phyloP scores from a whole-genome alignment of 2,113 vertebrate species.

The Leptobrachium leishanense region DNA sequence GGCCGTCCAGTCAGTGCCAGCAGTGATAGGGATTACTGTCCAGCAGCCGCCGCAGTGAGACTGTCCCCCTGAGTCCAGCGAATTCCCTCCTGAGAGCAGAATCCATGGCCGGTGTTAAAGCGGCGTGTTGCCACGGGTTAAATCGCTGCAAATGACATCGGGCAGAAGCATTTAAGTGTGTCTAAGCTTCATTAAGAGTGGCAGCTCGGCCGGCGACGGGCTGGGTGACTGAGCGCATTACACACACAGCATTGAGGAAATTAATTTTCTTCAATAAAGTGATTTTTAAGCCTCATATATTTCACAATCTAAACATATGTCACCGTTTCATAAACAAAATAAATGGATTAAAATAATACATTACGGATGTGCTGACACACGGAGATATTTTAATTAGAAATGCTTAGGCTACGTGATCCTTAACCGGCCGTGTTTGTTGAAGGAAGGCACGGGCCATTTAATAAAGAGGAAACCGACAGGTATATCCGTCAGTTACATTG shows the following conservation, averaged over 20 bases:
- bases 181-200: conserved; percentile 89
- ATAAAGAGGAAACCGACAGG: conserved; percentile 70
- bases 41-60: too few relatives aligned
- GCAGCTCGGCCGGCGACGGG: conserved; percentile 76
- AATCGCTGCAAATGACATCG: conserved; percentile 77
- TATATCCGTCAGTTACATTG: conserved; percentile 62
- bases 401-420: conserved; percentile 74
- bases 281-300: conserved; percentile 96
- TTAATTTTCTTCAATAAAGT: conserved; percentile 96
- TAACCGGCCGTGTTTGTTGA: conserved; percentile 76
- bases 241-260: conserved; percentile 86
- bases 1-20: too few relatives aligned
- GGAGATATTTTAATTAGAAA: conserved; percentile 92
- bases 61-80: too few relatives aligned
- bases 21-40: too few relatives aligned
- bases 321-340: conserved; percentile 86
- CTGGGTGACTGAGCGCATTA: conserved; percentile 90
- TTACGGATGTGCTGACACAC: conserved; percentile 88
- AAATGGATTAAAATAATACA: conserved; percentile 96
- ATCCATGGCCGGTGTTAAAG: conserved; percentile 5
- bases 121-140: conserved; percentile 50
- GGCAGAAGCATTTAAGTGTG: conserved; percentile 78
- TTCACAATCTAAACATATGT: conserved; percentile 92
- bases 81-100: neutral
- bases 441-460: conserved; percentile 71